These are phyloP conservation scores for Scytalopus superciliaris DNA, from an alignment of 2,113 vertebrate species.

Conservation along the genomic window DNA sequence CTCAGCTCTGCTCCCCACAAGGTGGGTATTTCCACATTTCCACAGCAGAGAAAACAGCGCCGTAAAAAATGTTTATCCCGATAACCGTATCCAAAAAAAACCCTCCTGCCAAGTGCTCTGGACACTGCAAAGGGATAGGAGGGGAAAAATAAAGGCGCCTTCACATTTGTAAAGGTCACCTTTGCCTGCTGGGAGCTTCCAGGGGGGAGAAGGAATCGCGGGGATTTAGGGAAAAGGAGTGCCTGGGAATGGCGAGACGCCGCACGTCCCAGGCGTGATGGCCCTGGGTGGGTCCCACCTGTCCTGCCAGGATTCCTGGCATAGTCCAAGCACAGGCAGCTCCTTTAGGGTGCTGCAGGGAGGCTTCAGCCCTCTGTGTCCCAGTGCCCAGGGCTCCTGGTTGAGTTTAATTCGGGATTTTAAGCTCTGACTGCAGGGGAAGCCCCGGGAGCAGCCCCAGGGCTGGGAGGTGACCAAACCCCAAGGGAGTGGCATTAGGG, in stretches of 20 bases:
- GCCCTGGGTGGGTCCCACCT: not conserved
- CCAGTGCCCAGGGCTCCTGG: not conserved
- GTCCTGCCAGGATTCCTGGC: not conserved
- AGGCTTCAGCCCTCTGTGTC: rapidly evolving
- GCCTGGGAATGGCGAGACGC: rapidly evolving
- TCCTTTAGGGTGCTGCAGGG: not conserved
- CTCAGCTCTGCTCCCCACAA: not conserved
- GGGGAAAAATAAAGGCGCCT: not conserved
- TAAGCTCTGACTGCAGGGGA: not conserved
- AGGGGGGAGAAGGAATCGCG: not conserved
- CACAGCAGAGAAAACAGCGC: not conserved
- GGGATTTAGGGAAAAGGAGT: not conserved
- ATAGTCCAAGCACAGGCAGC: not conserved
- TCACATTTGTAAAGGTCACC: conserved; percentile 17
- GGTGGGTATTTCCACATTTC: not conserved
- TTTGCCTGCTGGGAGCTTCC: not conserved
- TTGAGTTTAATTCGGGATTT: not conserved
- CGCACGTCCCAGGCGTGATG: rapidly evolving
- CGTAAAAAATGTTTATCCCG: not conserved
- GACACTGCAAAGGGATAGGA: not conserved
- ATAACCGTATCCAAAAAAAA: not conserved
- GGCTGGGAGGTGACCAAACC: not conserved
- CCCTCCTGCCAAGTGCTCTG: not conserved
- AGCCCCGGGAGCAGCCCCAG: rapidly evolving
- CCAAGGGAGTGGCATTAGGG: not conserved